Percentiles rank a stretch among this genome's conserved stretches.
Conservation (phyloP, 2,113 vertebrate species). For the Sitta europaea region DNA sequence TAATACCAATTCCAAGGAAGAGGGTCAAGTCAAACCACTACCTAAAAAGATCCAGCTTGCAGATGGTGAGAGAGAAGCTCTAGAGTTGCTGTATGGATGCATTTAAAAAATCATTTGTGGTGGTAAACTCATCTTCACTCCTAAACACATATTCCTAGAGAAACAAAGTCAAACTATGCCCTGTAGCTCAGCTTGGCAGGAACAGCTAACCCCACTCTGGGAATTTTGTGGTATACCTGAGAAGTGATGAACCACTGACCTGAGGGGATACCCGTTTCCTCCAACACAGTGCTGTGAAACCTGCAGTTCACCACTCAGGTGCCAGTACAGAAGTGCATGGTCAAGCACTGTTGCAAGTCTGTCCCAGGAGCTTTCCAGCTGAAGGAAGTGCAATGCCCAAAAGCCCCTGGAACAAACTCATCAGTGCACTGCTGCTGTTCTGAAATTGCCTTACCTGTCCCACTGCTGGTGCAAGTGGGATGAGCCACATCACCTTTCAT, state of each 20-base stretch:
- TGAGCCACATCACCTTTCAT: rapidly evolving
- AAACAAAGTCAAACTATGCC: neutral
- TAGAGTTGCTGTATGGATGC: neutral
- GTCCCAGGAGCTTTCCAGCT: neutral
- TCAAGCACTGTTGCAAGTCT: neutral
- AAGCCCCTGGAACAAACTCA: neutral
- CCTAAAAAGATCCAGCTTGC: neutral
- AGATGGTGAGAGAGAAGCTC: neutral
- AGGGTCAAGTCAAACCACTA: neutral
- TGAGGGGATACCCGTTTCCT: neutral
- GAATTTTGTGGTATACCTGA: neutral
- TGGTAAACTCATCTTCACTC: neutral
- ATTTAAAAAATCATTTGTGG: neutral
- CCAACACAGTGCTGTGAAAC: rapidly evolving
- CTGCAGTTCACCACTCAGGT: neutral
- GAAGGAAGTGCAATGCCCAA: rapidly evolving
- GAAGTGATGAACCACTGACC: neutral
- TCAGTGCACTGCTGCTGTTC: neutral
- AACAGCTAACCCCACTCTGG: neutral
- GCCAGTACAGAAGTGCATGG: neutral
- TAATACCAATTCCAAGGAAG: neutral
- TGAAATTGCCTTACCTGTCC: neutral
- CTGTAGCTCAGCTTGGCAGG: neutral
- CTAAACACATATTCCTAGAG: neutral
- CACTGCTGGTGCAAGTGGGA: rapidly evolving